A percentile compares a stretch with the other conserved stretches of the same genome.
Conservation (phyloP, 1,140 invertebrate genomes). For the Branchinecta lindahli region DNA sequence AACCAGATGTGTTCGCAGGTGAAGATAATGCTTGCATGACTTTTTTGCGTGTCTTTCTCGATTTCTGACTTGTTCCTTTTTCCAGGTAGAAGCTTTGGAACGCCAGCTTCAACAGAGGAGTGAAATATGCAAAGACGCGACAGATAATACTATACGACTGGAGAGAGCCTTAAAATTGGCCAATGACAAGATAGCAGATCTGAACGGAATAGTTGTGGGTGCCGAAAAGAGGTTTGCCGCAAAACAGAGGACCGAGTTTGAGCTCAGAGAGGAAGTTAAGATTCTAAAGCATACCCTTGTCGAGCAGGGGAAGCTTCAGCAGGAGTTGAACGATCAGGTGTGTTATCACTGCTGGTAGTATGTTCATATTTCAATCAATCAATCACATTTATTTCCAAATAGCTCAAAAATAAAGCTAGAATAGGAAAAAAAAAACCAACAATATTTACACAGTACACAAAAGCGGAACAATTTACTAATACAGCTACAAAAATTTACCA, state of each 20-base stretch:
- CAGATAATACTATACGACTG: background rate
- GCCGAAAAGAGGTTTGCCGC: background rate
- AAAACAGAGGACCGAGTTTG: background rate
- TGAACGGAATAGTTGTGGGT: background rate
- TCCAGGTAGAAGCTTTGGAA: background rate
- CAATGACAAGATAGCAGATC: background rate
- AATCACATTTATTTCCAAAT: too few relatives aligned
- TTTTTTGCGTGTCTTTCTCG: too few relatives aligned
- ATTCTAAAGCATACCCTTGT: background rate
- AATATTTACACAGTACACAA: too few relatives aligned
- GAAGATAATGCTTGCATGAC: too few relatives aligned
- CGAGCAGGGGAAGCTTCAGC: background rate
- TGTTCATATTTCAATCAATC: too few relatives aligned
- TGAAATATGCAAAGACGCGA: background rate
- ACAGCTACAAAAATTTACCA: too few relatives aligned
- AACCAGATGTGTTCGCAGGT: too few relatives aligned
- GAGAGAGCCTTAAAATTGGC: background rate
- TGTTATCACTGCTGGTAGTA: background rate
- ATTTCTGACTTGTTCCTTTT: background rate
- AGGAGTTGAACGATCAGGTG: background rate
- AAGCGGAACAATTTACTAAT: too few relatives aligned
- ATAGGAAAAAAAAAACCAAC: too few relatives aligned
- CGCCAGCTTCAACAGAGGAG: background rate
- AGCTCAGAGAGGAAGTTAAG: background rate
- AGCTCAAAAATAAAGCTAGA: too few relatives aligned